These are phyloP conservation scores for Orthochromis malagaraziensis DNA, from an alignment of 2,113 vertebrate species.

Conservation along the genomic window DNA sequence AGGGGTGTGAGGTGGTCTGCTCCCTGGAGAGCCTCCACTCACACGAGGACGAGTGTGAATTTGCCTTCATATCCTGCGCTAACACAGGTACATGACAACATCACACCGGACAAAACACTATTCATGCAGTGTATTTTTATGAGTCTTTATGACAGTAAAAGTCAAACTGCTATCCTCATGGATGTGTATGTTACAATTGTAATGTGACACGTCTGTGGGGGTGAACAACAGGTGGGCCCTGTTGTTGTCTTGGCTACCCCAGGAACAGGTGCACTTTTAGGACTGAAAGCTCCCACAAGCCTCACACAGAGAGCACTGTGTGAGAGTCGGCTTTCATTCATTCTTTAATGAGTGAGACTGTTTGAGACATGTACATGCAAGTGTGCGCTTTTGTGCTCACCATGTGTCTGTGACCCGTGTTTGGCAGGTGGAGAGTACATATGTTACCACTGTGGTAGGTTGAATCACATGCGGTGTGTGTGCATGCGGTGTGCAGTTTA, in stretches of 20 bases:
- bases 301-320: not conserved
- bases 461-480: not conserved
- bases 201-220: conserved; percentile 27
- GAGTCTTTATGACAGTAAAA: not conserved
- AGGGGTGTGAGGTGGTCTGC: conserved; percentile 81
- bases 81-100: conserved; percentile 68
- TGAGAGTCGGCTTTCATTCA: conserved; percentile 16
- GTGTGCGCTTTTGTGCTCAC: not conserved
- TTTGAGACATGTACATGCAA: not conserved
- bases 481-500: conserved; percentile 43
- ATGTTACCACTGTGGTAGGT: conserved; percentile 73
- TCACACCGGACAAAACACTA: not conserved
- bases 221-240: conserved; percentile 26
- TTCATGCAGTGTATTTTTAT: not conserved
- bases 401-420: conserved; percentile 28
- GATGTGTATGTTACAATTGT: not conserved
- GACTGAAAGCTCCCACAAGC: not conserved
- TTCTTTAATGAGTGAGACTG: conserved; percentile 23
- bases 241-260: conserved; percentile 44
- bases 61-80: conserved; percentile 74
- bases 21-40: conserved; percentile 79
- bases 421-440: conserved; percentile 68
- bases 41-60: conserved; percentile 83
- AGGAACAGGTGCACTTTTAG: not conserved
- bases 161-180: not conserved